These are phyloP conservation scores for Esperia sulphurella DNA, from an alignment of 2,888 invertebrate genomes.

Conservation along the genomic window DNA sequence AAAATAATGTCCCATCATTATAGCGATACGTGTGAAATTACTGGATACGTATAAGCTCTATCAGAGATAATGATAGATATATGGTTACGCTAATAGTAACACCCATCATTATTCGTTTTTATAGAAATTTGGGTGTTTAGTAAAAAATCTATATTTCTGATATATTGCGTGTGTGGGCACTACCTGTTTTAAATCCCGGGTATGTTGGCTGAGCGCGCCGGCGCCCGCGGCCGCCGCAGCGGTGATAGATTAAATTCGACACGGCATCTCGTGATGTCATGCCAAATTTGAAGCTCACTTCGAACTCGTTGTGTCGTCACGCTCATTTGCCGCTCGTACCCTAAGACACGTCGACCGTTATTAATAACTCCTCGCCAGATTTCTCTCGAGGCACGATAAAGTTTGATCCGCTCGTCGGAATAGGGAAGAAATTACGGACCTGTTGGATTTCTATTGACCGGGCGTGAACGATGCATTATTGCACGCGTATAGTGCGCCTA, in stretches of 20 bases:
- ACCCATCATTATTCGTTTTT: conserved; percentile 46
- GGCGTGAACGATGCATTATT: conserved; percentile 57
- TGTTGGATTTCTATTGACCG: conserved; percentile 43
- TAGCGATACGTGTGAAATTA: conserved; percentile 30
- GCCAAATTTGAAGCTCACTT: conserved; percentile 64
- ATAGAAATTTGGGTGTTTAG: conserved; percentile 39
- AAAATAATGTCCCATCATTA: conserved; percentile 26
- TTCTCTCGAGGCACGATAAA: conserved; percentile 14
- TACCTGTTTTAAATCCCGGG: conserved; percentile 33
- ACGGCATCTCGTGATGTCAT: conserved; percentile 76
- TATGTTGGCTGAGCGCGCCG: conserved; percentile 34
- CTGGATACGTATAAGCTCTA: conserved; percentile 19
- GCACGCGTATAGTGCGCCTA: conserved; percentile 36
- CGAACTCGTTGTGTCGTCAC: conserved; percentile 57
- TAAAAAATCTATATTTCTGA: conserved; percentile 36
- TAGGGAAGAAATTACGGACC: conserved; percentile 28
- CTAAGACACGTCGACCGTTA: conserved; percentile 37
- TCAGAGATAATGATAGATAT: conserved; percentile 31
- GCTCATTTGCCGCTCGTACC: conserved; percentile 50
- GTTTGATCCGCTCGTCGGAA: conserved; percentile 13
- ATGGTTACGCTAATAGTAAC: conserved; percentile 40
- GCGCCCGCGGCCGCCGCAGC: conserved; percentile 57
- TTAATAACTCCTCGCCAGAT: conserved; percentile 40
- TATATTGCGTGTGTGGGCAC: conserved; percentile 55
- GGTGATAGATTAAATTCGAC: conserved; percentile 79